Percentiles rank a stretch among this genome's conserved stretches.
These are phyloP conservation scores for Pygoscelis adeliae DNA, from an alignment of 2,113 vertebrate genomes.

Conservation along the genomic window DNA sequence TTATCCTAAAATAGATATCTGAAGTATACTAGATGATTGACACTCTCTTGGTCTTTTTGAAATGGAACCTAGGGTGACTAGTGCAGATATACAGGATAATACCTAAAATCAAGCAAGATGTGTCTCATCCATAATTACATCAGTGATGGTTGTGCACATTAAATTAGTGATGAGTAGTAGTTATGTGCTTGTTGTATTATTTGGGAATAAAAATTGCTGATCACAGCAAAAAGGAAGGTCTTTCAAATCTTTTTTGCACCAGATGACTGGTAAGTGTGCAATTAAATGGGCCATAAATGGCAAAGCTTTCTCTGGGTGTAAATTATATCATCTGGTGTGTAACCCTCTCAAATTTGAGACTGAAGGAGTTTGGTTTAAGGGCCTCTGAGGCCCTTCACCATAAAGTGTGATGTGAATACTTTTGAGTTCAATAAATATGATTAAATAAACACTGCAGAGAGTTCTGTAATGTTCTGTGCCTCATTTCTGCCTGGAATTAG, in stretches of 20 bases:
- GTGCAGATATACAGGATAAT: not conserved
- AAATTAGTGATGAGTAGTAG: not conserved
- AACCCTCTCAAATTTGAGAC: not conserved
- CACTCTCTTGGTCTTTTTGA: not conserved
- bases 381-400: not conserved
- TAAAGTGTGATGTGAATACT: not conserved
- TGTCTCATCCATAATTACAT: not conserved
- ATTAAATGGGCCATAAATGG: not conserved
- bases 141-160: not conserved
- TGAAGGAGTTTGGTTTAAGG: not conserved
- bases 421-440: slow-evolving; percentile 6
- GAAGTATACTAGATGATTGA: not conserved
- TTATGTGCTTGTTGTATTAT: not conserved
- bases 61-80: not conserved
- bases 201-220: not conserved
- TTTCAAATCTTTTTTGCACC: not conserved
- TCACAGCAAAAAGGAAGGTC: not conserved
- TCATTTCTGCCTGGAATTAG: not conserved
- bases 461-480: not conserved
- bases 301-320: not conserved
- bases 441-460: not conserved
- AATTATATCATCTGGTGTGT: not conserved
- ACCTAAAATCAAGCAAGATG: not conserved
- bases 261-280: not conserved
- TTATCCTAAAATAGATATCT: not conserved